Base-by-base conservation (phyloP, 1,140 invertebrate genomes). In the Agrypnia vestita region DNA sequence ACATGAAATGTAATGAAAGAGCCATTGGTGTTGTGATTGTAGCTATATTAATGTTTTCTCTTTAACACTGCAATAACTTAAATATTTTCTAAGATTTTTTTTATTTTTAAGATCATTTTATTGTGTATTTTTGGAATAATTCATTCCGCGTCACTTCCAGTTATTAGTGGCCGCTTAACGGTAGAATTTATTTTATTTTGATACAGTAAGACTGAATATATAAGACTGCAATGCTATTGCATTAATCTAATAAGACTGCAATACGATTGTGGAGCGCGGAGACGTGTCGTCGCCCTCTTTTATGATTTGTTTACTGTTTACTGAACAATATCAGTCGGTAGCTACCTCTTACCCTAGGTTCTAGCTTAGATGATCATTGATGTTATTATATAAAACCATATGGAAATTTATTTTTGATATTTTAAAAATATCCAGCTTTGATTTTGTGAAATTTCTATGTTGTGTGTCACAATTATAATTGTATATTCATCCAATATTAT, bases 361-460 rank as follows among this genome's bases (percentile, higher is more conserved):
- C 17, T 73, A 49, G 25, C 25, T 35, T 35, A 35, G 25, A 35
- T 9, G 25, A 43, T 51, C 69, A 75, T 15, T 9, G 43, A 77
- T 47, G 75, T 67, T 76, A 35, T n/a, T n/a, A n/a, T n/a, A n/a
- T 35, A 17, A 49, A 51, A 67, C 46, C 19, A 49, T 51, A 77
- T 77, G 59, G 53, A 77, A 80, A 83, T 62, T 83, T 83, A 83
- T 83, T 83, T 83, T 83, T 81, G 82, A 83, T 83, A 83, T 83
- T 83, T 83, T 51, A 83, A 83, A 83, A 83, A 83, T 83, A 83
- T 83, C 82, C 77, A 76, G 82, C 82, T 83, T 82, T 82, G 76
- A 62, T 76, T 72, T 74, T 80, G 76, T 83, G 79, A 83, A 83
- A 78, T 79, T 79, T 83, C 79, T 83, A 79, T 83, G 64, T 80